Percentiles rank a stretch among this genome's conserved stretches.
Evolutionary conservation across 1,140 invertebrate genomes (phyloP).

Genomic region (Drosophila murphyi): DNA sequence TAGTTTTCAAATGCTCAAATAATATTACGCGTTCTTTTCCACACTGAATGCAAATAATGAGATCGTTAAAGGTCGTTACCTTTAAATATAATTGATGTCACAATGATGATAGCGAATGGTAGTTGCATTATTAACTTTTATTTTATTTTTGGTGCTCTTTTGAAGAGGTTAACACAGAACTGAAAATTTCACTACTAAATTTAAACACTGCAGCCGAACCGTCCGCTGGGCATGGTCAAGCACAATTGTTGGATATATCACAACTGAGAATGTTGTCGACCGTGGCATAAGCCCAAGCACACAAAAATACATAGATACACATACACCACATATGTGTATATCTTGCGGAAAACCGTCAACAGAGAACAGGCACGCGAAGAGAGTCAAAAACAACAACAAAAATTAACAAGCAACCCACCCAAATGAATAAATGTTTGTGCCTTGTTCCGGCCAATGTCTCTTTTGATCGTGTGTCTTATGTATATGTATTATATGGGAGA

Average conservation of each 20-base stretch:
- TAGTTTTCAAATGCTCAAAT: slow-evolving; percentile 45
- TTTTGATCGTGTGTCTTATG: slow-evolving; percentile 47
- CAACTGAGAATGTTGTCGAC: slow-evolving; percentile 58
- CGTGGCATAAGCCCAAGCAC: slow-evolving; percentile 22
- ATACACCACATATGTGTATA: background rate
- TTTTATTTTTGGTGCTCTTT: slow-evolving; percentile 37
- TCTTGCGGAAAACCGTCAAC: slow-evolving; percentile 37
- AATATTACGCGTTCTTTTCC: slow-evolving; percentile 5
- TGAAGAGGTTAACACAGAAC: slow-evolving; percentile 34
- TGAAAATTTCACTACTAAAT: slow-evolving; percentile 55
- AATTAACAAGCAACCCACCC: slow-evolving; percentile 55
- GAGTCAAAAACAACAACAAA: slow-evolving; percentile 15
- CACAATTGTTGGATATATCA: slow-evolving; percentile 59
- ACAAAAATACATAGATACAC: background rate
- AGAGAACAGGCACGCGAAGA: slow-evolving; percentile 30
- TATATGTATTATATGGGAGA: slow-evolving; percentile 5
- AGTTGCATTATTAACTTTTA: slow-evolving; percentile 55
- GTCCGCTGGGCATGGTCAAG: slow-evolving; percentile 65
- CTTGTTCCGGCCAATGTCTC: slow-evolving; percentile 65
- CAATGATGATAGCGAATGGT: slow-evolving; percentile 44
- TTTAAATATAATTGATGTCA: slow-evolving; percentile 40
- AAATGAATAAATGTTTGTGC: slow-evolving; percentile 42
- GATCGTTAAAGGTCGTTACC: slow-evolving; percentile 31
- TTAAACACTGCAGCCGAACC: slow-evolving; percentile 37
- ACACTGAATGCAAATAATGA: background rate